phyloP scores from a whole-genome alignment of 2,113 vertebrate genomes.

The Carassius auratus region DNA sequence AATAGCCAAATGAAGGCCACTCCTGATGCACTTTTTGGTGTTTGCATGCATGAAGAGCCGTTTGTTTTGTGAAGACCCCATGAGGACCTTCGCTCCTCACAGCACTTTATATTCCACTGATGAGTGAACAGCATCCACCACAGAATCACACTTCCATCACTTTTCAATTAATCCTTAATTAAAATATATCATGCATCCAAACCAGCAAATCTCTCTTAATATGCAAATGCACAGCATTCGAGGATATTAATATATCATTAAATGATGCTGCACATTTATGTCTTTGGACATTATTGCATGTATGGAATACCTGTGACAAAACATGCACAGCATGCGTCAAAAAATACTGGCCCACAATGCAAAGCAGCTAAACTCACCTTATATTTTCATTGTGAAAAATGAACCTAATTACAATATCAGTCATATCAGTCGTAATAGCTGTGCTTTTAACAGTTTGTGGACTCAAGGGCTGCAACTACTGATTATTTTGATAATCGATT shows the following conservation, averaged over 20 bases:
- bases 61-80: constrained; percentile 68
- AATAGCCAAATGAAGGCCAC: constrained; percentile 7
- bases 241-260: constrained; percentile 99
- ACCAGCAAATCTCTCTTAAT: constrained; percentile 97
- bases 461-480: no score
- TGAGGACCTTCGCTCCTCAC: constrained; percentile 53
- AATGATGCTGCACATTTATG: constrained; percentile 78
- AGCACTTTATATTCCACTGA: constrained; percentile 13
- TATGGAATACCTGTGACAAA: no score
- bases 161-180: constrained; percentile 99
- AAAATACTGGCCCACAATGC: no score
- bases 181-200: constrained; percentile 97
- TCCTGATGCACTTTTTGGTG: not conserved
- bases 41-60: not conserved
- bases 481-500: no score
- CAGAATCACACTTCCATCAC: constrained; percentile 98
- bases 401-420: no score
- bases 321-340: no score
- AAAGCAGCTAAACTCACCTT: no score
- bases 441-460: no score
- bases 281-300: no score
- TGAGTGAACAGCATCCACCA: not conserved
- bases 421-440: no score
- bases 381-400: no score
- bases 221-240: constrained; percentile 92